Base-by-base conservation (phyloP, 2,888 invertebrate genomes). In the Dasypolia templi region DNA sequence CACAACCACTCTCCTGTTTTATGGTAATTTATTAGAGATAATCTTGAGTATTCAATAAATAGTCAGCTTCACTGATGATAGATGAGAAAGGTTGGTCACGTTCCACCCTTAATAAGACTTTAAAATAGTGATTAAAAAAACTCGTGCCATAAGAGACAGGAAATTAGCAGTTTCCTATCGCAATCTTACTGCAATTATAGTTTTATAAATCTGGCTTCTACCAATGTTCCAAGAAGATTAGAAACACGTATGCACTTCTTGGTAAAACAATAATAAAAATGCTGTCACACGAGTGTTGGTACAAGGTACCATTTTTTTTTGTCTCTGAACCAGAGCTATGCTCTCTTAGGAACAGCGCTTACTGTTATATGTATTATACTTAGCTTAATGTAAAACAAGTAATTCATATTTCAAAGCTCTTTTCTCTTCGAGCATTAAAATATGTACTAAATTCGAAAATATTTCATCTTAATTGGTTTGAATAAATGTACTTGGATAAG, bases 11-110 rank as follows among this genome's bases (percentile, higher is more conserved):
- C 12, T 49, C 39, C 32, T n/a, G 26, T 51, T 42, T 44, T 32
- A 56, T 65, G n/a, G n/a, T 46, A 26, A 55, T 32, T 32, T 35
- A 39, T 58, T 75, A n/a, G 5, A 72, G 2, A 49, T 29, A n/a
- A 22, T 76, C 32, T n/a, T 58, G 44, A 17, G 17, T 69, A 26
- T 26, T 26, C 14, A 66, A 26, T 19, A 46, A 69, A 12, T 22
- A 17, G 29, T 53, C 7, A 75, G n/a, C 26, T 46, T 29, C 12
- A 17, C 42, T 64, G 22, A 17, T 22, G 42, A 35, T 53, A 77
- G 17, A 26, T 63, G 22, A 11, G 22, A 63, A 76, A 58, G 46
- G 35, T 66, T 26, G 12, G 7, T n/a, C 35, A 49, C 29, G 29
- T 19, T 42, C 6, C 39, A 69, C 39, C 19, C 14, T 9, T 35